Evolutionary conservation across 2,797 vertebrate genomes (phyloP).

Genomic region (Cottoperca gobio): DNA sequence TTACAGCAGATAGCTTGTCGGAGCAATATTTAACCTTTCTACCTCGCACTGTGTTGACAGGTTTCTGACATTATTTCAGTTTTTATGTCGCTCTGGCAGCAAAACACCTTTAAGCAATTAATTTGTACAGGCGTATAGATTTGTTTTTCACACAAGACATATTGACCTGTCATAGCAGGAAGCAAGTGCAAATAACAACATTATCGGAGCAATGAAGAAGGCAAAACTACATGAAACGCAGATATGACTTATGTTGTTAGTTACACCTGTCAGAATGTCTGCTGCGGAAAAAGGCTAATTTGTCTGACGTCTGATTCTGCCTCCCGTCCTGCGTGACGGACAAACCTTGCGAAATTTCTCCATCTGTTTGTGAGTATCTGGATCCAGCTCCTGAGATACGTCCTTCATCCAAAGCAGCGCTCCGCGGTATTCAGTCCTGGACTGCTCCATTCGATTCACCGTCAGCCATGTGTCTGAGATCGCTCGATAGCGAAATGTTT

Average conservation of each 20-base stretch:
- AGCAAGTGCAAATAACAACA: neutral
- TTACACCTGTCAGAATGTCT: neutral
- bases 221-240: neutral
- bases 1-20: neutral
- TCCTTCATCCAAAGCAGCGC: conserved; percentile 99
- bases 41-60: neutral
- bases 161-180: too few relatives aligned
- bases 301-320: neutral
- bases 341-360: conserved; percentile 98
- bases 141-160: neutral
- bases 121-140: neutral
- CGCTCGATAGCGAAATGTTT: conserved; percentile 96
- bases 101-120: neutral
- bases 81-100: neutral
- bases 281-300: neutral
- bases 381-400: conserved; percentile 96
- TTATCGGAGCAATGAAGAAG: neutral
- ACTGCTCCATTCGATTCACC: conserved; percentile 97
- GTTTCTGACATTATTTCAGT: neutral
- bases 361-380: conserved; percentile 98
- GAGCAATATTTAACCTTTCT: neutral
- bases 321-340: conserved; percentile 19
- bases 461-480: conserved; percentile 99
- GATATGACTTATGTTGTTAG: neutral
- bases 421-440: conserved; percentile 95